Conservation (phyloP, 2,797 vertebrate species). For the Thripadectes ignobilis region DNA sequence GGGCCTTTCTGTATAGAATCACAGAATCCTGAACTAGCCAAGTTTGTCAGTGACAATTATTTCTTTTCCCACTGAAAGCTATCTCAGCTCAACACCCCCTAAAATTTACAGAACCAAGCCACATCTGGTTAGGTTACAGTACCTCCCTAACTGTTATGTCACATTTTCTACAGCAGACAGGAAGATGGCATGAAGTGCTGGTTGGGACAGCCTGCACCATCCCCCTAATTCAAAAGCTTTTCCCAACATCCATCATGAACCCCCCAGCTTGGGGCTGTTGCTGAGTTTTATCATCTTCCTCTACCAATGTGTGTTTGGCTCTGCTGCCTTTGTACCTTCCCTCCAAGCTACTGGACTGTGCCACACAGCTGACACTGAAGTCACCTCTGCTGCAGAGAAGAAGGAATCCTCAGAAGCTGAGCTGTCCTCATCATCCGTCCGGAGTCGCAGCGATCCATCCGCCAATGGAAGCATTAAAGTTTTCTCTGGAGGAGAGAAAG, state of each 20-base stretch:
- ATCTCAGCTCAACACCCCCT: background rate
- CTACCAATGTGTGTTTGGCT: background rate
- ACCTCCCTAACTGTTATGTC: background rate
- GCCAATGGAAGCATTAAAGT: slow-evolving; percentile 88
- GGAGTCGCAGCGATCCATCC: slow-evolving; percentile 80
- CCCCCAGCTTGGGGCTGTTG: background rate
- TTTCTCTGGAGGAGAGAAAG: slow-evolving; percentile 79
- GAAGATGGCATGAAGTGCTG: background rate
- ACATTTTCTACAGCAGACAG: background rate
- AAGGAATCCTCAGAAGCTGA: slow-evolving; percentile 92
- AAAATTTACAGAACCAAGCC: background rate
- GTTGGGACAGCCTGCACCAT: background rate
- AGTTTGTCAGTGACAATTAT: background rate
- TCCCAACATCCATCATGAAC: background rate
- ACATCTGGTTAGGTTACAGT: background rate
- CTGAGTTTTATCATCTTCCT: background rate
- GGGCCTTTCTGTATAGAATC: background rate
- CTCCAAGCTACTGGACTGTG: background rate
- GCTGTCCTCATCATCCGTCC: slow-evolving; percentile 85
- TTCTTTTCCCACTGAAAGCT: background rate
- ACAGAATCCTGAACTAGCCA: background rate
- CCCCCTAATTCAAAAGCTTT: background rate
- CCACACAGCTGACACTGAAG: background rate
- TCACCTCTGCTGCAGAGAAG: slow-evolving; percentile 95
- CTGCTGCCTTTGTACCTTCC: background rate